A percentile compares a stretch with the other conserved stretches of the same genome.
phyloP scores from a whole-genome alignment of 2,888 invertebrate genomes.

The Epinotia ramella region DNA sequence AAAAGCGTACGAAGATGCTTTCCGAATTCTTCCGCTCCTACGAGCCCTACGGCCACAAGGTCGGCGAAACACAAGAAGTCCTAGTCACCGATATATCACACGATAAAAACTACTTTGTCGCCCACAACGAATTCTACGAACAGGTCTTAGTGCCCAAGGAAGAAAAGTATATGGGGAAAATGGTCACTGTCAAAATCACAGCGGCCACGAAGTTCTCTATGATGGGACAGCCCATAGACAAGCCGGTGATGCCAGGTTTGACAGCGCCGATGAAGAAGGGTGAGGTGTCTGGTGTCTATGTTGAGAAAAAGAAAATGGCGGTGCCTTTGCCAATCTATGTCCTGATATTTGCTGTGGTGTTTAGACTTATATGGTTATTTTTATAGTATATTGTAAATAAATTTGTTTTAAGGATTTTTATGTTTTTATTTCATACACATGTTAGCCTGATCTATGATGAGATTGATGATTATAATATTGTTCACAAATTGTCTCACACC shows the following conservation, averaged over 20 bases:
- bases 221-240: constrained; percentile 88
- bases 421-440: constrained; percentile 48
- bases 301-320: constrained; percentile 54
- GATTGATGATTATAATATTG: too few relatives aligned
- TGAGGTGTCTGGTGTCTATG: constrained; percentile 81
- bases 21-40: constrained; percentile 96
- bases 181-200: constrained; percentile 90
- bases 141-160: constrained; percentile 93
- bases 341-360: constrained; percentile 71
- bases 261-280: constrained; percentile 83
- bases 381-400: constrained; percentile 60
- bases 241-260: constrained; percentile 83
- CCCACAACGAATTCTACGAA: constrained; percentile 97
- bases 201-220: constrained; percentile 91
- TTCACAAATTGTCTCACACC: too few relatives aligned
- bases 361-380: constrained; percentile 76
- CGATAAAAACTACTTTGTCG: constrained; percentile 95
- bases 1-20: constrained; percentile 93
- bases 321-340: constrained; percentile 68
- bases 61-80: constrained; percentile 90
- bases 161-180: constrained; percentile 91
- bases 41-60: constrained; percentile 90
- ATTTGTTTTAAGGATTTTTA: constrained; percentile 49
- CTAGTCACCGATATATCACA: constrained; percentile 97
- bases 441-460: too few relatives aligned